Base-by-base conservation (phyloP, 2,113 vertebrate species). In the Coreoperca whiteheadi region DNA sequence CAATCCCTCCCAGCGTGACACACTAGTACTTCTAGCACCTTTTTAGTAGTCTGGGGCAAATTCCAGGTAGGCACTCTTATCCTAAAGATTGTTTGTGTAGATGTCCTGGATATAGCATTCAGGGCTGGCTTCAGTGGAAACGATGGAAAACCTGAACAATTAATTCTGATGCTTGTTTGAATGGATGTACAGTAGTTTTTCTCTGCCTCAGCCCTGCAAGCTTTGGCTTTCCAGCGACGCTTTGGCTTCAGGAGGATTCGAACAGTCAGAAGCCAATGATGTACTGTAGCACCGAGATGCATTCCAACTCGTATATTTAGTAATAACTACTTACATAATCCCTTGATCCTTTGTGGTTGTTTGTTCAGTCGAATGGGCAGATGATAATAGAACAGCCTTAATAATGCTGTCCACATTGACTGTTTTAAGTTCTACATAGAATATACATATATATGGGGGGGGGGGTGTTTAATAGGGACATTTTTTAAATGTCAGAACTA, bases 261-360 rank as follows among this genome's bases (percentile, higher is more conserved):
- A 70, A 59, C 56, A 71, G 53, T 81, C 43, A 1, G 54, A 74
- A 79, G 78, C 53, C 72, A 71, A 15, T 66, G 61, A 77, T 65
- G 77, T 90, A 66, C 72, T 83, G 88, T 91, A 87, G 85, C 83
- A 84, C 50, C 25, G 16, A 93, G 81, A 88, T 88, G 84, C 87
- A 92, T 93, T 95, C 86, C 85, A 79, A 59, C 46, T 56, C 86
- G n/a, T 81, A 59, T 66, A 66, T 84, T 82, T 74, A 80, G 32
- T 87, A 76, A 71, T 74, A 65, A 76, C 30, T 78, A 76, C 74
- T 69, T 73, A 76, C 4, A 60, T 87, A 70, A 84, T 43, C 83
- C 74, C 39, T 23, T 73, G 0, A 43, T 72, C 56, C 54, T 71
- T 56, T 61, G 74, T 85, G 79, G 84, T 69, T 78, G 77, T 72